Conservation (phyloP, 2,797 vertebrate genomes). For the Lophotriccus pileatus region DNA sequence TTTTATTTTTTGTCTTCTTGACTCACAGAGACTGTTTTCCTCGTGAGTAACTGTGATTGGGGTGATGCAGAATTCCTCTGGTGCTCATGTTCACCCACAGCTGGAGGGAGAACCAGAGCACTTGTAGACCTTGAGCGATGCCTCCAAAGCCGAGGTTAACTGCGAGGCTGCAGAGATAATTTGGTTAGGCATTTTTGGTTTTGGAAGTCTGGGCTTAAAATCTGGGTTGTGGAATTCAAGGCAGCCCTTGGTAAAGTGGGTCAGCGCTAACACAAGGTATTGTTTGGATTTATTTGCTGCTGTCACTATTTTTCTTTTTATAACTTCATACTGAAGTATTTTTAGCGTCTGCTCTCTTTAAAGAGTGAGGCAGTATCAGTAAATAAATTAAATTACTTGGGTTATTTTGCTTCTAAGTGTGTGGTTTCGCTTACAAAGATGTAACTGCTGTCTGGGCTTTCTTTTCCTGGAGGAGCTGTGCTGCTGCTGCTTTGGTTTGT, state of each 20-base stretch:
- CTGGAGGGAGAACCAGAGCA: neutral
- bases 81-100: neutral
- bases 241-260: neutral
- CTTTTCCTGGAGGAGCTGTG: neutral
- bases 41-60: neutral
- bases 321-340: neutral
- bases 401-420: neutral
- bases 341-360: conserved; percentile 20
- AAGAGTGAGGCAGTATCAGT: neutral
- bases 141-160: neutral
- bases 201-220: neutral
- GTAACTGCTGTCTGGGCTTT: neutral
- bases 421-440: neutral
- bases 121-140: neutral
- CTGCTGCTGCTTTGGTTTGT: neutral
- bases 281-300: conserved; percentile 26
- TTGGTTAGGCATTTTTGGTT: neutral
- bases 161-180: neutral
- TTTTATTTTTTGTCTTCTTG: neutral
- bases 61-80: neutral
- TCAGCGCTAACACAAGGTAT: neutral
- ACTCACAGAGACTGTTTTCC: neutral
- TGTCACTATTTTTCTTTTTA: conserved; percentile 22
- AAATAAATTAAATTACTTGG: neutral
- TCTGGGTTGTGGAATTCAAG: neutral